A percentile compares a stretch with the other conserved stretches of the same genome.
phyloP scores from a whole-genome alignment of 1,140 invertebrate species.

The Meloidogyne chitwoodi region DNA sequence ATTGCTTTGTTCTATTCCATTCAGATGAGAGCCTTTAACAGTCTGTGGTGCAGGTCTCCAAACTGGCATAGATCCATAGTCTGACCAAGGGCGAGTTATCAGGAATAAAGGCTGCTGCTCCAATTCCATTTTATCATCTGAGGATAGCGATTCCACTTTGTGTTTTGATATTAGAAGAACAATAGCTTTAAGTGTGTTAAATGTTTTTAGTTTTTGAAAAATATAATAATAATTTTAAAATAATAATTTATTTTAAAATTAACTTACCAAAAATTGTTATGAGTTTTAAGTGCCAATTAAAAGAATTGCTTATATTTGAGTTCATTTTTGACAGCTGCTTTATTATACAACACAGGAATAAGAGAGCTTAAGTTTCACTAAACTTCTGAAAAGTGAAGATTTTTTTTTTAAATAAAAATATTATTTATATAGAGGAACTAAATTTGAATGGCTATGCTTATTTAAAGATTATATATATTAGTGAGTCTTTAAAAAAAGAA shows the following conservation, averaged over 20 bases:
- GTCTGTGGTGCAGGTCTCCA: neutral
- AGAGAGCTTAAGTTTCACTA: neutral
- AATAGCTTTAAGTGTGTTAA: neutral
- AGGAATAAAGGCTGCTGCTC: neutral
- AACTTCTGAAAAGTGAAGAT: neutral
- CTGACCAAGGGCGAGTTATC: neutral
- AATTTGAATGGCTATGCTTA: neutral
- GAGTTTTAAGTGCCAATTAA: neutral
- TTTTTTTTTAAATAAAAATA: neutral
- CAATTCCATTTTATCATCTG: neutral
- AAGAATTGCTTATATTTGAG: neutral
- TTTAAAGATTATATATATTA: neutral
- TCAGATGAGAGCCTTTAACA: neutral
- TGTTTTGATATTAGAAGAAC: neutral
- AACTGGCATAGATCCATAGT: neutral
- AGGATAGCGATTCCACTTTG: neutral
- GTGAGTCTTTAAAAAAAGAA: no score
- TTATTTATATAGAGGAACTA: neutral
- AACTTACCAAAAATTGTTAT: neutral
- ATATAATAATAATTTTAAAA: no score
- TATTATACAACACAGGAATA: neutral
- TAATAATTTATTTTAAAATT: neutral
- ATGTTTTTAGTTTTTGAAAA: no score
- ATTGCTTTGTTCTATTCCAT: neutral
- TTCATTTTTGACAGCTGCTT: neutral